Percentiles rank a stretch among this genome's conserved stretches.
These are phyloP conservation scores for Entomobrya proxima DNA, from an alignment of 2,888 invertebrate species.

Conservation along the genomic window DNA sequence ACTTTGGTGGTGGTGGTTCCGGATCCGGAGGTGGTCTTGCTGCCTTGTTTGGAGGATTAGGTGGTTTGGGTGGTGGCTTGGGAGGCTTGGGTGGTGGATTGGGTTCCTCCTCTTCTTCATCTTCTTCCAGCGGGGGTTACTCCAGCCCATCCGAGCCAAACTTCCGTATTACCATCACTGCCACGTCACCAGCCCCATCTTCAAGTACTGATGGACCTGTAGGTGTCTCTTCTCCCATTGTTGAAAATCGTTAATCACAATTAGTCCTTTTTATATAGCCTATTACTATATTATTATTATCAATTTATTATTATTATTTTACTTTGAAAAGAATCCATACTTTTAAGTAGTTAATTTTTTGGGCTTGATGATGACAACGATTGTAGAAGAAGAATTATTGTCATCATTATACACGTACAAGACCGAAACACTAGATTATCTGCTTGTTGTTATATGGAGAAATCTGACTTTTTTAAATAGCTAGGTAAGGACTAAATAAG, in stretches of 20 bases:
- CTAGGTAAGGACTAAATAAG: too few relatives aligned
- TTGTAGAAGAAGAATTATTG: neutral
- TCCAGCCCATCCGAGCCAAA: constrained; percentile 74
- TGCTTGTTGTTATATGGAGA: neutral
- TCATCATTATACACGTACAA: neutral
- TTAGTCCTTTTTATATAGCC: constrained; percentile 27
- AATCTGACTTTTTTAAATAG: too few relatives aligned
- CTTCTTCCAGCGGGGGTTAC: constrained; percentile 65
- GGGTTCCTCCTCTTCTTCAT: constrained; percentile 66
- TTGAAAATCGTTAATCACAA: constrained; percentile 70
- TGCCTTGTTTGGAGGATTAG: constrained; percentile 60
- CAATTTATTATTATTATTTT: constrained; percentile 23
- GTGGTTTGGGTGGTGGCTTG: constrained; percentile 53
- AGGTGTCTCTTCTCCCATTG: constrained; percentile 75
- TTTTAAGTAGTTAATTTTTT: constrained; percentile 41
- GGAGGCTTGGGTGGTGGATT: constrained; percentile 57
- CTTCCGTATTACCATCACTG: constrained; percentile 75
- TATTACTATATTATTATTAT: constrained; percentile 31
- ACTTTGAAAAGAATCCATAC: constrained; percentile 21
- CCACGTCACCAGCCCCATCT: constrained; percentile 72
- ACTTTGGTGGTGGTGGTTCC: constrained; percentile 71
- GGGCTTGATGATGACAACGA: constrained; percentile 7
- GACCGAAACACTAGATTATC: neutral
- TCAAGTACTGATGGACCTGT: constrained; percentile 73
- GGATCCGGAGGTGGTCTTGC: constrained; percentile 59